Evolutionary conservation across 2,113 vertebrate species (phyloP).

Genomic region (Catharus bicknelli): DNA sequence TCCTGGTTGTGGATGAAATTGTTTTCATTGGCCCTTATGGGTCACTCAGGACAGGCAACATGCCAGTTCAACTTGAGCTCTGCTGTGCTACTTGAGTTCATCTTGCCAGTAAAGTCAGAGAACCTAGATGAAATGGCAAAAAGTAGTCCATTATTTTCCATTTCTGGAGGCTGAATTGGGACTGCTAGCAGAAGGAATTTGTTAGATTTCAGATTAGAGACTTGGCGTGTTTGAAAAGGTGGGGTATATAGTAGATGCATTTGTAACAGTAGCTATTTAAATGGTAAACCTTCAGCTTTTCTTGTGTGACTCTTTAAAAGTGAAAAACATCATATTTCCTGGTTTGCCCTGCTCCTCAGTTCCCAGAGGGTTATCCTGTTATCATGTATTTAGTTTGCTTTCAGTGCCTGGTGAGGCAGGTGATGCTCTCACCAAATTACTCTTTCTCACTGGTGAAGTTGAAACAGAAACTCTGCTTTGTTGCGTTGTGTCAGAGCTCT

Average conservation of each 20-base stretch:
- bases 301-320: background rate
- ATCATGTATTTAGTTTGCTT: rapidly evolving
- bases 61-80: background rate
- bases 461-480: background rate
- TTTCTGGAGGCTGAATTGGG: background rate
- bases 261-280: background rate
- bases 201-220: background rate
- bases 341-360: background rate
- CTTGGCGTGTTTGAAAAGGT: background rate
- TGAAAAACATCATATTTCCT: background rate
- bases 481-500: background rate
- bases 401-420: rapidly evolving
- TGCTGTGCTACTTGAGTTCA: background rate
- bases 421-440: background rate
- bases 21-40: background rate
- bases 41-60: background rate
- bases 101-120: background rate
- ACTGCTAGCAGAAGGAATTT: background rate
- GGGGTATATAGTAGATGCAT: background rate
- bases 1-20: background rate
- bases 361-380: background rate
- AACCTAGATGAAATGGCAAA: background rate
- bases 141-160: background rate
- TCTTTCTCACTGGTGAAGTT: background rate
- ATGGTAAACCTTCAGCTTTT: background rate